phyloP scores from a whole-genome alignment of 2,113 vertebrate species.

The Engystomops pustulosus region DNA sequence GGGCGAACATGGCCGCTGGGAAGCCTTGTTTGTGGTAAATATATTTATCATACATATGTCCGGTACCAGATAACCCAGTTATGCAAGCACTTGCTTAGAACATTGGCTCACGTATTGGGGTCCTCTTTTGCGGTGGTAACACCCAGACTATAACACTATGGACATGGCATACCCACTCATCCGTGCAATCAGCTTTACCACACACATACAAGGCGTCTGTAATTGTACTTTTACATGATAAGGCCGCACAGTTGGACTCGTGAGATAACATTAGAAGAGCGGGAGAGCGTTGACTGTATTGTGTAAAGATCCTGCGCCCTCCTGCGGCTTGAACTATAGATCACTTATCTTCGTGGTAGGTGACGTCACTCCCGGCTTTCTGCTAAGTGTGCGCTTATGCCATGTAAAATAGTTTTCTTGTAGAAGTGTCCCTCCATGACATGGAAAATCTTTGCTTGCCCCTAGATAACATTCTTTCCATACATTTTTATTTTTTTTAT shows the following conservation, averaged over 20 bases:
- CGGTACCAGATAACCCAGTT: not conserved
- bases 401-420: too few relatives aligned
- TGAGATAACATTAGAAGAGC: not conserved
- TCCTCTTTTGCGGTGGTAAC: not conserved
- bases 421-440: too few relatives aligned
- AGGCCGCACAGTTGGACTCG: not conserved
- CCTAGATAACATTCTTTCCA: too few relatives aligned
- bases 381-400: too few relatives aligned
- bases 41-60: not conserved
- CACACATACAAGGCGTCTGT: not conserved
- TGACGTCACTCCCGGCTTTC: too few relatives aligned
- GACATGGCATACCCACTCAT: not conserved
- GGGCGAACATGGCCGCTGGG: too few relatives aligned
- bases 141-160: not conserved
- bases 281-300: not conserved
- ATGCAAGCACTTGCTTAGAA: too few relatives aligned
- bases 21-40: not conserved
- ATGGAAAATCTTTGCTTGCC: too few relatives aligned
- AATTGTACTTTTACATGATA: slow-evolving; percentile 15
- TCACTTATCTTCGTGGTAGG: too few relatives aligned
- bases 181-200: not conserved
- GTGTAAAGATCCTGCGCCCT: not conserved
- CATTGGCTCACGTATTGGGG: not conserved
- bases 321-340: not conserved
- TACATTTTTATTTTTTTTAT: too few relatives aligned